Evolutionary conservation across 2,888 invertebrate genomes (phyloP), one percentile per base, ranked within the genome.

Genomic region (Eurois occulta): DNA sequence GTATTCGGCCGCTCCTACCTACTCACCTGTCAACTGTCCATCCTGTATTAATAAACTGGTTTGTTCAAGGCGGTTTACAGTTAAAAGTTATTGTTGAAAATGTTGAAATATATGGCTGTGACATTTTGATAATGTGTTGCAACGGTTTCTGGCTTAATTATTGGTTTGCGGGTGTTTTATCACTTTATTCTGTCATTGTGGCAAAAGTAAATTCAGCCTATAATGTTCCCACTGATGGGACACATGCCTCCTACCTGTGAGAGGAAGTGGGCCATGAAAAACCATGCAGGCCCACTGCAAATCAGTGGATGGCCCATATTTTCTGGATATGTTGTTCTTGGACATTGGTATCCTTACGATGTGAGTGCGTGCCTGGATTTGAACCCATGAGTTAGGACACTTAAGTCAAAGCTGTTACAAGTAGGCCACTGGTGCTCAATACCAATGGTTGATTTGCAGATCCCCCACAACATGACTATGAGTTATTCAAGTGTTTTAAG

Each of bases 81-180:
- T 64, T 72, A 68, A 64, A 71, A 69, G 43, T 43, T 70, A 74
- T 76, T 72, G 28, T 68, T 67, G 28, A 66, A 67, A 74, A 75
- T 72, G 28, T 68, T 67, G 28, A 66, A 67, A 86, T 64, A 69
- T 86, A 65, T n/a, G 16, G 28, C 18, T 62, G 52, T 85, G 86
- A 83, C 86, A 86, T 83, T 83, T 81, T 62, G 2, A 21, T 69
- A n/a, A 13, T 68, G 73, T 76, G 75, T 76, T 84, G 72, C 64
- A 84, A 78, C 1, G 2, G 38, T 38, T 86, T 41, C 21, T 68
- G n/a, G 24, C 18, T n/a, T 52, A 11, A 1, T 32, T 60, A 16
- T 32, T 46, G 5, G 18, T 18, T 3, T 21, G 8, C 1, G 3
- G 21, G 43, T 13, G 16, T 46, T 67, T 66, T 69, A n/a, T 24